Evolutionary conservation across 2,888 invertebrate genomes (phyloP), one percentile per base, ranked within the genome.

Genomic region (Alsophila aescularia): DNA sequence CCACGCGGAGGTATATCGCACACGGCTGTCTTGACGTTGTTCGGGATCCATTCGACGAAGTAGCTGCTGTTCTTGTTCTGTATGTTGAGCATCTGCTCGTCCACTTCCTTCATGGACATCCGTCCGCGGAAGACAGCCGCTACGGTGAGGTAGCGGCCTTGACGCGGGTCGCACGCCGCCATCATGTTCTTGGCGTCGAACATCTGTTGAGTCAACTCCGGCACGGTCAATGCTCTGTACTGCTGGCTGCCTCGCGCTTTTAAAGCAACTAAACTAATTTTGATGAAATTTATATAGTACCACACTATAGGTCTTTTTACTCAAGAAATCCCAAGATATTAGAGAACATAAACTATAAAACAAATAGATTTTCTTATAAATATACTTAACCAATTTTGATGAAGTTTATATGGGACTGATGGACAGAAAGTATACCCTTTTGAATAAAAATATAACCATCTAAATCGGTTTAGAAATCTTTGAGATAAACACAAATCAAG

Each of bases 171-270:
- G 77, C 97, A 98, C 12, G 98, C 98, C 10, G 97, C 97, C 97
- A 98, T 98, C 98, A 98, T 98, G 86, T 98, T 98, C 87, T 97
- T 97, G 10, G 97, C 96, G 78, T 98, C 97, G 79, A 98, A 98
- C 96, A 96, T 96, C 81, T 96, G 96, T 69, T 96, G 94, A 0
- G 97, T 97, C 47, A 98, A 92, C 85, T 98, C 98, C 0, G 98
- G 97, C 0, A 98, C 98, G 0, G 96, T 95, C 8, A 97, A 85
- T 21, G 97, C 95, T 58, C 97, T 92, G 87, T 98, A 98, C 72
- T 96, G 96, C 79, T 97, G 97, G 58, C 95, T 96, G 15, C 96
- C 97, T 43, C 97, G 93, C 0, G 96, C 96, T n/a, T n/a, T n/a
- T n/a, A n/a, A n/a, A n/a, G n/a, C n/a, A n/a, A n/a, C n/a, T n/a